Percentiles rank a stretch among this genome's conserved stretches.
These are phyloP conservation scores for Cavia aperea DNA, from an alignment of 2,113 vertebrate genomes.

Conservation along the genomic window DNA sequence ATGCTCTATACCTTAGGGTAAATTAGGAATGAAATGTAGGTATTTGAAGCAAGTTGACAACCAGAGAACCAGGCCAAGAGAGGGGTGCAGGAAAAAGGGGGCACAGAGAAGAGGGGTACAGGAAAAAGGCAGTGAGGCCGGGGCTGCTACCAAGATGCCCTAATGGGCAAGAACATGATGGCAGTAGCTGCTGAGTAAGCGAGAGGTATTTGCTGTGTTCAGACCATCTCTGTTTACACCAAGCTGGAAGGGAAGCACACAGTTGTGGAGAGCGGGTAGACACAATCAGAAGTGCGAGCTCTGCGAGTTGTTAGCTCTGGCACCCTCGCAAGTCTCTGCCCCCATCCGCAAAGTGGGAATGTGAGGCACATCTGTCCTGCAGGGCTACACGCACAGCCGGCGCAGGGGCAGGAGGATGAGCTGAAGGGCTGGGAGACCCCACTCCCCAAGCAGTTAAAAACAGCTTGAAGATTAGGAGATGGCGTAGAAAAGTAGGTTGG, in stretches of 20 bases:
- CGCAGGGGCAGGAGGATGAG: neutral
- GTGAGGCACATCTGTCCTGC: neutral
- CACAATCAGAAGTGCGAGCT: neutral
- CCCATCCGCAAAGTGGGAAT: neutral
- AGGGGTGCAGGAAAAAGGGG: neutral
- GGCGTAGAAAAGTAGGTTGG: neutral
- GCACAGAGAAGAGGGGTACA: neutral
- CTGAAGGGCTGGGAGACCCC: neutral
- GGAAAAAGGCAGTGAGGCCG: neutral
- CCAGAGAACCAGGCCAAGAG: conserved; percentile 8
- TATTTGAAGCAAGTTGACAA: neutral
- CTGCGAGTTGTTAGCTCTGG: neutral
- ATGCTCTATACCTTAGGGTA: neutral
- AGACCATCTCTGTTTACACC: neutral
- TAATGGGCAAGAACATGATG: neutral
- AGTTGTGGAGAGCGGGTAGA: neutral
- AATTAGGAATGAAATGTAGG: neutral
- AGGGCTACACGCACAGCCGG: neutral
- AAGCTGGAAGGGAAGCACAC: neutral
- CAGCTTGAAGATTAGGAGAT: neutral
- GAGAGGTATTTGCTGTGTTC: neutral
- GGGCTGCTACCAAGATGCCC: neutral
- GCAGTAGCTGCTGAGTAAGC: neutral
- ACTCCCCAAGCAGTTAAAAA: conserved; percentile 22
- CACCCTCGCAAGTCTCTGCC: neutral